Conservation (phyloP, 2,797 vertebrate genomes). For the Pseudochromis fuscus region DNA sequence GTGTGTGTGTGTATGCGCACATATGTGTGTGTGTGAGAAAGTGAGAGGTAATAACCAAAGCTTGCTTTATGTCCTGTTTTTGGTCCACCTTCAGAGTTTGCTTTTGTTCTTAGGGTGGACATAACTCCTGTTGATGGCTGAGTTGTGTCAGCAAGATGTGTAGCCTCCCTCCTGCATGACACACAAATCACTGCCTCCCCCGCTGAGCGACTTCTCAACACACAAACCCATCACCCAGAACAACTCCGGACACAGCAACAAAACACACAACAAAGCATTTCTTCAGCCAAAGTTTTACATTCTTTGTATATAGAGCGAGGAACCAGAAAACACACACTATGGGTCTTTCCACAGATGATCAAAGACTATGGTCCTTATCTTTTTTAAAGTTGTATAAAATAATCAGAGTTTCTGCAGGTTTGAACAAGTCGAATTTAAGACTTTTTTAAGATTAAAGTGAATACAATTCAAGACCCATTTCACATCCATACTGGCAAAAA, state of each 20-base stretch:
- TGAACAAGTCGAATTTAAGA: too few relatives aligned
- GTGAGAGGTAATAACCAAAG: slow-evolving; percentile 48
- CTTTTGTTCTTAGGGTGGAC: slow-evolving; percentile 52
- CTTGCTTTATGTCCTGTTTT: slow-evolving; percentile 46
- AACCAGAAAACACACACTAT: not conserved
- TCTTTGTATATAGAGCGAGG: not conserved
- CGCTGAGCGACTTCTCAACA: slow-evolving; percentile 38
- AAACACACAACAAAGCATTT: slow-evolving; percentile 29
- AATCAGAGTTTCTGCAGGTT: too few relatives aligned
- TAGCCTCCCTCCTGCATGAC: slow-evolving; percentile 36
- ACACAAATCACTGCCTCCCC: slow-evolving; percentile 59
- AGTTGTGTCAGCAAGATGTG: slow-evolving; percentile 61
- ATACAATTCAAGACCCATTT: too few relatives aligned
- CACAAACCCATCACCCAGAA: slow-evolving; percentile 34
- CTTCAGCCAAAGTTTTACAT: slow-evolving; percentile 10
- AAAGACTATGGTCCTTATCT: too few relatives aligned
- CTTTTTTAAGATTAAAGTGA: too few relatives aligned
- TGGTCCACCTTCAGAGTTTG: slow-evolving; percentile 56
- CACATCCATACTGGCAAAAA: too few relatives aligned
- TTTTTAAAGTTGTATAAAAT: too few relatives aligned
- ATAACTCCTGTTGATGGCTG: slow-evolving; percentile 62
- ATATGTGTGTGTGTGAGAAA: slow-evolving; percentile 4
- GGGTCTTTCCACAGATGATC: too few relatives aligned
- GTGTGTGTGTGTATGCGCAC: slow-evolving; percentile 24
- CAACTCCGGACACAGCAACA: slow-evolving; percentile 13